phyloP scores from a whole-genome alignment of 2,797 vertebrate genomes.

The Enteromius thamalakanensis region DNA sequence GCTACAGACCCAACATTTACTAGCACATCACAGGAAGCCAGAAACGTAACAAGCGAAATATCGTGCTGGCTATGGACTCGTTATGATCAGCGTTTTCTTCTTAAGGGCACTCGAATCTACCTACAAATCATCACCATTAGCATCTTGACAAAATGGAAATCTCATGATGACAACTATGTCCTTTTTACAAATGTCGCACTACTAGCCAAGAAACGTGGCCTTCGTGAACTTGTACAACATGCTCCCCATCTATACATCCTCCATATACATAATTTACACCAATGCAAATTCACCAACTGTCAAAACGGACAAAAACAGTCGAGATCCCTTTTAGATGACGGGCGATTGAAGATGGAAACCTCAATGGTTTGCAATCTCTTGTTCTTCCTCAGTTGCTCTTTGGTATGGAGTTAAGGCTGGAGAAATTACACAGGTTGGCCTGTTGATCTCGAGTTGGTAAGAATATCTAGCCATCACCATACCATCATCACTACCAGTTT shows the following conservation, averaged over 20 bases:
- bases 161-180: constrained; percentile 74
- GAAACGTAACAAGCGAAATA: constrained; percentile 83
- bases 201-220: constrained; percentile 75
- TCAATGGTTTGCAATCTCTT: constrained; percentile 46
- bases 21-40: constrained; percentile 80
- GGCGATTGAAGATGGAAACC: constrained; percentile 64
- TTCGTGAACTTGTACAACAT: constrained; percentile 78
- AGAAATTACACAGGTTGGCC: constrained; percentile 62
- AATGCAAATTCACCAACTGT: constrained; percentile 45
- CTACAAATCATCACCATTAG: constrained; percentile 80
- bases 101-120: constrained; percentile 79
- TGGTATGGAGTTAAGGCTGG: constrained; percentile 81
- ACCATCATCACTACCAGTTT: constrained; percentile 62
- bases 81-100: constrained; percentile 62
- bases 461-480: constrained; percentile 63
- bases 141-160: constrained; percentile 79
- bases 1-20: constrained; percentile 77
- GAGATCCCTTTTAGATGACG: constrained; percentile 59
- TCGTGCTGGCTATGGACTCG: constrained; percentile 78
- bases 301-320: constrained; percentile 67
- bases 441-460: constrained; percentile 66
- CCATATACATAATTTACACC: constrained; percentile 81
- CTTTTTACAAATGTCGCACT: constrained; percentile 83
- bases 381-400: constrained; percentile 76
- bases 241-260: constrained; percentile 79